Evolutionary conservation across 2,888 invertebrate genomes (phyloP).

Genomic region (Drosophila nigricruria): DNA sequence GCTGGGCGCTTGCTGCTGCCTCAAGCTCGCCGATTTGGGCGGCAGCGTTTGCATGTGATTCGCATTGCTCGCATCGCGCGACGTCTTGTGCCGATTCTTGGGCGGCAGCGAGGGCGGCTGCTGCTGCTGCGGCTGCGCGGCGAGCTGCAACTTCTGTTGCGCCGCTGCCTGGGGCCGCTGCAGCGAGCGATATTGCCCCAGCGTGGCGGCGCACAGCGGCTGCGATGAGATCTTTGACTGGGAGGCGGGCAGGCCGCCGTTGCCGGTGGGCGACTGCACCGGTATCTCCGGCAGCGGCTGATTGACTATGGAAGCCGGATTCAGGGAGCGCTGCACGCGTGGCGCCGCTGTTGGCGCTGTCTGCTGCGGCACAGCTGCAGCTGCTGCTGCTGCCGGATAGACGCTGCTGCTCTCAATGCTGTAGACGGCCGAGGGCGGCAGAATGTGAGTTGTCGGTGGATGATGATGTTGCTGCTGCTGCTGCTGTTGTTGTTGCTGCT

Average conservation of each 20-base stretch:
- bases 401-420: constrained; percentile 83
- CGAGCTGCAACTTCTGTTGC: constrained; percentile 79
- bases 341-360: constrained; percentile 63
- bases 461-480: constrained; percentile 74
- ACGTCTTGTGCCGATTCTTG: constrained; percentile 84
- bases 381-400: constrained; percentile 52
- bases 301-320: constrained; percentile 85
- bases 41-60: constrained; percentile 84
- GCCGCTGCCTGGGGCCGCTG: constrained; percentile 86
- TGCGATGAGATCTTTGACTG: constrained; percentile 84
- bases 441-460: constrained; percentile 82
- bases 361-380: constrained; percentile 39
- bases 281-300: constrained; percentile 86
- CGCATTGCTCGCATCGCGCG: constrained; percentile 80
- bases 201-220: constrained; percentile 85
- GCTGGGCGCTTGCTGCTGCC: constrained; percentile 80
- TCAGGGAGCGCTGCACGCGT: constrained; percentile 73
- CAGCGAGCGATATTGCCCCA: constrained; percentile 87
- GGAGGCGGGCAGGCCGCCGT: constrained; percentile 53
- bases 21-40: constrained; percentile 82
- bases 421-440: constrained; percentile 84
- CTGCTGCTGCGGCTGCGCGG: constrained; percentile 73
- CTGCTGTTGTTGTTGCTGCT: constrained; percentile 70
- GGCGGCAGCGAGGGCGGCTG: constrained; percentile 85
- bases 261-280: constrained; percentile 61